Evolutionary conservation across 2,113 vertebrate species (phyloP).

Genomic region (Melierax canorus): DNA sequence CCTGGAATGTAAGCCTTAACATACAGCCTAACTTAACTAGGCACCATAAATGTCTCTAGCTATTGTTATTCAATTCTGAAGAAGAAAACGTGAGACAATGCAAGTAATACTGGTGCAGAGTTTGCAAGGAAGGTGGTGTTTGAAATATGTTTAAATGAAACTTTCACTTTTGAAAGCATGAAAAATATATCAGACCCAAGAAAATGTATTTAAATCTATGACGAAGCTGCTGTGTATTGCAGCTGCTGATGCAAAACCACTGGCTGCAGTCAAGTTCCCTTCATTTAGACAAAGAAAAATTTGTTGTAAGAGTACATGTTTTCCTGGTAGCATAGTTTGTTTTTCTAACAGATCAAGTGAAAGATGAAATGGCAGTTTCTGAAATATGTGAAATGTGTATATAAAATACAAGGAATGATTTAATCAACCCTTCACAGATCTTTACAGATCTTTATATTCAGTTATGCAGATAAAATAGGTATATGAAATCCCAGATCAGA

Average conservation of each 20-base stretch:
- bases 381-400: background rate
- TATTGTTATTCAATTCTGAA: background rate
- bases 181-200: background rate
- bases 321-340: background rate
- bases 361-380: background rate
- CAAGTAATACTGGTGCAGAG: background rate
- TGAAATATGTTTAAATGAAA: background rate
- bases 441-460: background rate
- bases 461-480: background rate
- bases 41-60: background rate
- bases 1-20: background rate
- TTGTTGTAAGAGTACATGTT: background rate
- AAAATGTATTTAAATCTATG: background rate
- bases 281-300: background rate
- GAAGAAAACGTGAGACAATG: background rate
- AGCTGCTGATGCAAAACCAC: background rate
- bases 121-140: background rate
- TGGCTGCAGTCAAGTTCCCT: background rate
- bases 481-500: background rate
- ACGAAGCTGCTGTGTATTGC: background rate
- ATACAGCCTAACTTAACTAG: background rate
- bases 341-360: background rate
- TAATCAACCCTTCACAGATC: background rate
- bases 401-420: background rate
- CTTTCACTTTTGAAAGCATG: background rate